Evolutionary conservation across 2,888 invertebrate genomes (phyloP).

Genomic region (Agrilus biguttatus): DNA sequence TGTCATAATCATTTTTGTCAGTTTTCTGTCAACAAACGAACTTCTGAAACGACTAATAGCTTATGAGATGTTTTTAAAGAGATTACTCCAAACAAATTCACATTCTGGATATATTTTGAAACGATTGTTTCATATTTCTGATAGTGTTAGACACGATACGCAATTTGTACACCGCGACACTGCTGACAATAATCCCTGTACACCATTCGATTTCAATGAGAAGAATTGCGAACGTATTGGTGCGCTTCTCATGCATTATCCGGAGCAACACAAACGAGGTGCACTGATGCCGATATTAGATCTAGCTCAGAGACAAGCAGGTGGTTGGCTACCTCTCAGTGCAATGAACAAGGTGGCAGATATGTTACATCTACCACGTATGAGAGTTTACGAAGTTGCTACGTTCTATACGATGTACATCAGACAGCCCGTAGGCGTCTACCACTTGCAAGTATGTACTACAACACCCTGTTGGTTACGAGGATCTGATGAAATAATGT

Average conservation of each 20-base stretch:
- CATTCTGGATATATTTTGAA: too few species aligned
- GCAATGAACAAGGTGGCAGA: conserved; percentile 1
- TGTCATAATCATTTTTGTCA: too few species aligned
- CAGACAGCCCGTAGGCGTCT: not conserved
- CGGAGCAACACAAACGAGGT: not conserved
- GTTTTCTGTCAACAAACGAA: too few species aligned
- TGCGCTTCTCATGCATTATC: not conserved
- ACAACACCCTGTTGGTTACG: conserved; percentile 1
- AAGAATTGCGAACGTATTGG: conserved; percentile 40
- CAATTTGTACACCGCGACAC: conserved; percentile 78
- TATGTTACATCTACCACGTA: not conserved
- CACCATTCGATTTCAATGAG: conserved; percentile 75
- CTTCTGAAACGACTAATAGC: too few species aligned
- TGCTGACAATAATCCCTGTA: conserved; percentile 74
- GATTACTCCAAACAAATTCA: too few species aligned
- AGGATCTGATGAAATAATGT: not conserved
- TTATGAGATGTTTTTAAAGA: too few species aligned
- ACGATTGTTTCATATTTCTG: conserved; percentile 42
- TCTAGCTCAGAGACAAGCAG: not conserved
- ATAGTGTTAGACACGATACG: conserved; percentile 44
- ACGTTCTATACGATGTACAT: conserved; percentile 1
- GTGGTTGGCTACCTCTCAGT: not conserved
- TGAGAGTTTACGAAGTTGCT: not conserved
- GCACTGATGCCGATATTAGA: conserved; percentile 1
- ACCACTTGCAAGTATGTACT: not conserved